Evolutionary conservation across 2,888 invertebrate genomes (phyloP).

Genomic region (Alitta virens): DNA sequence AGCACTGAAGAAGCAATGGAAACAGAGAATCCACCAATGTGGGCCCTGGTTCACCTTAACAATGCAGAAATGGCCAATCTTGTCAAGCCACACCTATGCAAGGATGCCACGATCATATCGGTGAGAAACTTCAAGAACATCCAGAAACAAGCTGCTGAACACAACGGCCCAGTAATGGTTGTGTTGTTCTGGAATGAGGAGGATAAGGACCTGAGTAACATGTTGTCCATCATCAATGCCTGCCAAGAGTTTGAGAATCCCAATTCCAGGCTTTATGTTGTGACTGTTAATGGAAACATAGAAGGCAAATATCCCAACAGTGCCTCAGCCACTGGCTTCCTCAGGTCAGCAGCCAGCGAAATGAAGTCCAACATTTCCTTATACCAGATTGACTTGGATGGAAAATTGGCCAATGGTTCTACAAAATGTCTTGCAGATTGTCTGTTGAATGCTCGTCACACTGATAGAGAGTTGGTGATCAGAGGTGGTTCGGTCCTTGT

Average conservation of each 20-base stretch:
- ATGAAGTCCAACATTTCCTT: conserved; percentile 3
- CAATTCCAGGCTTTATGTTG: background rate
- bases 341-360: conserved; percentile 8
- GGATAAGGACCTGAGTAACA: background rate
- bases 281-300: background rate
- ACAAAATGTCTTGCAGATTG: background rate
- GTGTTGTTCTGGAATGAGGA: conserved; percentile 7
- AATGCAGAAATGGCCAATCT: background rate
- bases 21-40: conserved; percentile 2
- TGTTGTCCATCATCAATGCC: background rate
- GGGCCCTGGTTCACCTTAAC: background rate
- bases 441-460: background rate
- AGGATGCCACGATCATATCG: background rate
- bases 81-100: background rate
- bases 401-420: background rate
- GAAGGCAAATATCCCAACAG: background rate
- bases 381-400: conserved; percentile 1
- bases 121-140: background rate
- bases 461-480: background rate
- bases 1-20: background rate
- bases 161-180: background rate
- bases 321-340: background rate
- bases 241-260: conserved; percentile 1
- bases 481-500: background rate
- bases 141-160: background rate